Conservation (phyloP, 2,888 invertebrate genomes). For the Morpho deidamia region DNA sequence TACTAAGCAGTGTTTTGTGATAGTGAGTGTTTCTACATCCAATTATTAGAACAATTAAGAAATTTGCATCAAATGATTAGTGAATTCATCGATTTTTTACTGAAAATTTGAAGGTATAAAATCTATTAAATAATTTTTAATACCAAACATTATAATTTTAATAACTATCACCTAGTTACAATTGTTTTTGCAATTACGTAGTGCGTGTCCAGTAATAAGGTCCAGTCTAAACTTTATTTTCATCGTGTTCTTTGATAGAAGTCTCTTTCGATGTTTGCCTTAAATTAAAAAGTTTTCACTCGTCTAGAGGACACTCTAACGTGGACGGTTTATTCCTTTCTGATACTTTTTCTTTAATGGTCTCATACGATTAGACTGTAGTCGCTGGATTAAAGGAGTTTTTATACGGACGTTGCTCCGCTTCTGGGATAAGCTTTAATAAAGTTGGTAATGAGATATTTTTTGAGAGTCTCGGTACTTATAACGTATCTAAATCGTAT, state of each 20-base stretch:
- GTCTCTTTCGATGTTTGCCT: constrained; percentile 56
- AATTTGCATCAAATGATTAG: too few relatives aligned
- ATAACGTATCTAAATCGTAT: constrained; percentile 23
- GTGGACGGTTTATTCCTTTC: constrained; percentile 45
- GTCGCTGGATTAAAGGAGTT: constrained; percentile 35
- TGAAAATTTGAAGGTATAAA: too few relatives aligned
- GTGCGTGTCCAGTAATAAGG: constrained; percentile 60
- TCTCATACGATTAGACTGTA: constrained; percentile 47
- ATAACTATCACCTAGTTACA: constrained; percentile 33
- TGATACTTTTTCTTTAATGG: constrained; percentile 53
- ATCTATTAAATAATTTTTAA: too few relatives aligned
- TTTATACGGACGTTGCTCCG: constrained; percentile 24
- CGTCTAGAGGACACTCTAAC: constrained; percentile 40
- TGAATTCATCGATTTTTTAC: too few relatives aligned
- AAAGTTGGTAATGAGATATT: constrained; percentile 34
- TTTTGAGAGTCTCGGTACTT: constrained; percentile 27
- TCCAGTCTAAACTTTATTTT: constrained; percentile 57
- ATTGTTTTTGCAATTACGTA: constrained; percentile 47
- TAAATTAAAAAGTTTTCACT: constrained; percentile 64
- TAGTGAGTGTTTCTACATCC: background rate
- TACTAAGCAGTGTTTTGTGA: background rate
- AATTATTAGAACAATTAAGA: too few relatives aligned
- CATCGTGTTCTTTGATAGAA: constrained; percentile 49
- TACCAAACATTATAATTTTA: too few relatives aligned
- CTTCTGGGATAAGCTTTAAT: constrained; percentile 28